A percentile compares a stretch with the other conserved stretches of the same genome.
phyloP scores from a whole-genome alignment of 2,888 invertebrate genomes.

The Euspilapteryx auroguttella region DNA sequence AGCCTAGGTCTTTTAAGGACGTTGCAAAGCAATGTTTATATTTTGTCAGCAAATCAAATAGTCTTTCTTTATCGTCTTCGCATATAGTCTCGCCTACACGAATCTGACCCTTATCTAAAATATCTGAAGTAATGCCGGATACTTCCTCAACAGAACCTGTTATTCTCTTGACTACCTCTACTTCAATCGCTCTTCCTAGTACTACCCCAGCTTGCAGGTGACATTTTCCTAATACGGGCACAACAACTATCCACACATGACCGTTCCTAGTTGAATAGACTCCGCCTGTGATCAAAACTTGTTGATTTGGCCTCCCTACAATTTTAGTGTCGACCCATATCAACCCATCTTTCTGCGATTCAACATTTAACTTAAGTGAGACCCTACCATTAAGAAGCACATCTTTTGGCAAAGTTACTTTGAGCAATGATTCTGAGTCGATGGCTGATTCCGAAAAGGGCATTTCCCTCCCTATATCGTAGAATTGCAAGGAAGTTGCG shows the following conservation, averaged over 20 bases:
- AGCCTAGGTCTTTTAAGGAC: background rate
- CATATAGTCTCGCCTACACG: background rate
- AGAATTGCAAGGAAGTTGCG: constrained; percentile 4
- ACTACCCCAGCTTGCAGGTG: background rate
- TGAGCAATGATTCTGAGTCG: background rate
- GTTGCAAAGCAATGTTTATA: background rate
- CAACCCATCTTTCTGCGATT: background rate
- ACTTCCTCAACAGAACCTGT: background rate
- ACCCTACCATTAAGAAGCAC: background rate
- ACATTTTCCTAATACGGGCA: background rate
- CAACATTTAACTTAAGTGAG: background rate
- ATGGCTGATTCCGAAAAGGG: background rate
- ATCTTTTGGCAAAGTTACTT: background rate
- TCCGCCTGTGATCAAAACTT: constrained; percentile 3
- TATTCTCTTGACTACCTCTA: background rate
- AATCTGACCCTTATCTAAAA: background rate
- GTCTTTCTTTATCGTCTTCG: background rate
- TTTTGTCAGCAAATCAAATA: background rate
- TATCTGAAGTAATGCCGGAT: background rate
- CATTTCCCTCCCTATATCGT: constrained; percentile 5
- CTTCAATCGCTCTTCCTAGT: background rate
- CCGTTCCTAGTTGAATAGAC: constrained; percentile 3
- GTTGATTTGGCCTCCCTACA: constrained; percentile 5
- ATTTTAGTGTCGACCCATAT: constrained; percentile 1
- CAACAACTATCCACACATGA: background rate